A percentile compares a stretch with the other conserved stretches of the same genome.
Evolutionary conservation across 2,888 invertebrate genomes (phyloP).

Genomic region (Cryptosula pallasiana): DNA sequence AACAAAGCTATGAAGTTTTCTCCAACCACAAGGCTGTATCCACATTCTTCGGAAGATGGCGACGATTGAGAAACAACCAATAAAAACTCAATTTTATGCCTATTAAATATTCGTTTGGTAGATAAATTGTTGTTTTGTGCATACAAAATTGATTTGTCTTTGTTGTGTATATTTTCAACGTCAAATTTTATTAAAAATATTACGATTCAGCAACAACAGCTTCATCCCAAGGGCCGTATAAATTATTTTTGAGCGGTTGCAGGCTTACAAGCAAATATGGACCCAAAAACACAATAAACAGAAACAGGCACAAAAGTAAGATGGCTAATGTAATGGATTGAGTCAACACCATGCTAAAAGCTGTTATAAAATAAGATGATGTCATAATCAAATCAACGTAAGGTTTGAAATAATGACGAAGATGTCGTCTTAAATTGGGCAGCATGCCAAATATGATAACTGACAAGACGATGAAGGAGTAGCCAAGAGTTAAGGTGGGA

Average conservation of each 20-base stretch:
- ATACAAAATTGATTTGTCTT: too few relatives aligned
- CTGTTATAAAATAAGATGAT: constrained; percentile 23
- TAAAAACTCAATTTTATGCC: neutral
- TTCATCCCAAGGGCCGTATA: constrained; percentile 97
- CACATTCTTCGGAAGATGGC: neutral
- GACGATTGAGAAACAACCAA: too few relatives aligned
- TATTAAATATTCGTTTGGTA: neutral
- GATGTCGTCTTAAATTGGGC: constrained; percentile 65
- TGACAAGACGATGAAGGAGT: constrained; percentile 77
- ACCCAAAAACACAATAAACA: constrained; percentile 54
- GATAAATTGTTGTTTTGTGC: too few relatives aligned
- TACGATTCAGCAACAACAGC: constrained; percentile 57
- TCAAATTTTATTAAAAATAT: neutral
- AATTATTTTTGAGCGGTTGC: constrained; percentile 63
- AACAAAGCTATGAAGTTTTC: constrained; percentile 15
- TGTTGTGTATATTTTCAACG: neutral
- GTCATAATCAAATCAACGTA: neutral
- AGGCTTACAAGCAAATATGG: constrained; percentile 52
- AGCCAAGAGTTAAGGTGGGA: constrained; percentile 74
- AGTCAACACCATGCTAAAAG: constrained; percentile 36
- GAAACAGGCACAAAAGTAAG: constrained; percentile 38
- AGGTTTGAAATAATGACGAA: neutral
- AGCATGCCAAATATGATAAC: constrained; percentile 82
- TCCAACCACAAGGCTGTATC: constrained; percentile 1
- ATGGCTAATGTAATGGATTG: constrained; percentile 33